Conservation (phyloP, 2,113 vertebrate species). For the Lichenostomus cassidix region DNA sequence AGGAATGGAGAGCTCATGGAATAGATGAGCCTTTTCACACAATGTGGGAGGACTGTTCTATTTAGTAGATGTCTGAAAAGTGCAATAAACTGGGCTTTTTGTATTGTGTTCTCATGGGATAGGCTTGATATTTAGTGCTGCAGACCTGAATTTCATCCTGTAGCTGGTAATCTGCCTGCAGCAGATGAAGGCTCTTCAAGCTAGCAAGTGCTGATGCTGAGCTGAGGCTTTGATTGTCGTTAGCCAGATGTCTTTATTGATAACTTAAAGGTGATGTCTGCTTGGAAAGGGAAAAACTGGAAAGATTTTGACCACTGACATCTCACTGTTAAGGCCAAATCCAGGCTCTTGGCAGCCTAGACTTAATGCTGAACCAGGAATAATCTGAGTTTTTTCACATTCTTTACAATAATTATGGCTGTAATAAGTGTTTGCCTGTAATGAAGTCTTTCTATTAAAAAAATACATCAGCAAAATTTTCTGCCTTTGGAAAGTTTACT, state of each 20-base stretch:
- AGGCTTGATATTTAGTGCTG: neutral
- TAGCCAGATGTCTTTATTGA: neutral
- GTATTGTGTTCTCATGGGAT: neutral
- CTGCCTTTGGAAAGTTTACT: neutral
- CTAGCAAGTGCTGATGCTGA: neutral
- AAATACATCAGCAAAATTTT: neutral
- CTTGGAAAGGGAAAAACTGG: neutral
- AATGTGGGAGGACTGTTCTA: neutral
- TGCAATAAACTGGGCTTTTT: neutral
- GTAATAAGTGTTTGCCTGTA: neutral
- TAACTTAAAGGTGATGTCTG: neutral
- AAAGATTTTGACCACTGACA: neutral
- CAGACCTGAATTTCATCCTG: neutral
- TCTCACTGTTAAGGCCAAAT: neutral
- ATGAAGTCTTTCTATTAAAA: slow-evolving; percentile 8
- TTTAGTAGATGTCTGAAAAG: neutral
- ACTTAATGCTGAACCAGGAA: neutral
- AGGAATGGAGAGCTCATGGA: neutral
- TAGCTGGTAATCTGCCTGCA: neutral
- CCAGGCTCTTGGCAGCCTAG: neutral
- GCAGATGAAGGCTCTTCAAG: neutral
- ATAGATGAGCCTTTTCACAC: neutral
- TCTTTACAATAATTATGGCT: neutral
- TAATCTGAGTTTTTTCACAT: neutral
- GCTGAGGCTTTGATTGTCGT: neutral